Evolutionary conservation across 1,140 invertebrate species (phyloP), one percentile per base, ranked within the genome.

Genomic region (Bombus vancouverensis): DNA sequence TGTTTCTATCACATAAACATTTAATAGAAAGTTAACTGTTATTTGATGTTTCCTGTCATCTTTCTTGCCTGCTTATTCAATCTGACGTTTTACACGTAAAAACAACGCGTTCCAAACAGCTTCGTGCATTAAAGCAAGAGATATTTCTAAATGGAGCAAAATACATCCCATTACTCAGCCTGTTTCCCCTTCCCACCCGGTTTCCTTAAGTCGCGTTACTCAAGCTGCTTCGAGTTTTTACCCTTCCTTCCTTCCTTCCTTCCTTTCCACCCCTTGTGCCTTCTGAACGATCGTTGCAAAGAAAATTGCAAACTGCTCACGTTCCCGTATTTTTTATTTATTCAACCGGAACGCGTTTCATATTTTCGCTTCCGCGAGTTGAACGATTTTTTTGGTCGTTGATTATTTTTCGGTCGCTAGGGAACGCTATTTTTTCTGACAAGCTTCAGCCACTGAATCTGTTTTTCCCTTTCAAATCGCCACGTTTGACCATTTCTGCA

Each of bases 141-240:
- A 71, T 79, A 53, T 73, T 85, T 81, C 70, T 81, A 81, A 73
- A 39, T 72, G 71, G 39, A 70, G 75, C 87, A 89, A 89, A 89
- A 89, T 84, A 80, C 44, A 81, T 80, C 75, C 65, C 87, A 86
- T 89, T 83, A 86, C 57, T 78, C 62, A 73, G 32, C 39, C 53
- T 47, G 62, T n/a, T 75, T 68, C 47, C 28, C 68, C 18, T 65
- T 28, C 68, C 66, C 42, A 34, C 10, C 42, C 42, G 42, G 65
- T 82, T 86, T 79, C 71, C 47, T 62, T 86, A 81, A 86, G 65
- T 81, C 75, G 53, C 66, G 70, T 89, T 81, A 59, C 78, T 82
- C 87, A 75, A 71, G 34, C 59, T 76, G 57, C 68, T 66, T 81
- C 34, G 12, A 39, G 42, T 85, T 88, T 88, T 88, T 85, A 34